phyloP scores from a whole-genome alignment of 2,888 invertebrate genomes.

The Cremastinae sp. region DNA sequence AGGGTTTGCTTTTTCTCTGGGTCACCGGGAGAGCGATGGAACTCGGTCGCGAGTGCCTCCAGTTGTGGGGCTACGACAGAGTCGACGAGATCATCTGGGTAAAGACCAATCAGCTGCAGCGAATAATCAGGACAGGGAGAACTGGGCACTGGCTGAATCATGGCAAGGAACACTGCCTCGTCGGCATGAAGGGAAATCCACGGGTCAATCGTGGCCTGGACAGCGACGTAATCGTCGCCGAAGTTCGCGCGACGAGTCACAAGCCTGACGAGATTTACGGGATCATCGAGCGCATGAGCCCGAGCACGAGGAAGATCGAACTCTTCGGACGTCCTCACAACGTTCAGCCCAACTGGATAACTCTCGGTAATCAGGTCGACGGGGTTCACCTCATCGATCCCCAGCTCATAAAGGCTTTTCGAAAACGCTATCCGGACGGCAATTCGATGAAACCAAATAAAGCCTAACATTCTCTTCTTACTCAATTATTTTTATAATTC shows the following conservation, averaged over 20 bases:
- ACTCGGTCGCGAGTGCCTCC: conserved; percentile 95
- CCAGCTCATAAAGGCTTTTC: conserved; percentile 93
- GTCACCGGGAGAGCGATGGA: conserved; percentile 99
- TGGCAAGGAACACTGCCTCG: conserved; percentile 98
- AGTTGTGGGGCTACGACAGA: conserved; percentile 97
- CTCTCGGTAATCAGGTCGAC: conserved; percentile 97
- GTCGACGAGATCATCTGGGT: conserved; percentile 99
- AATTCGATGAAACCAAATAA: conserved; percentile 83
- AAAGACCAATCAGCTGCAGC: conserved; percentile 98
- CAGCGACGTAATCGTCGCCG: conserved; percentile 99
- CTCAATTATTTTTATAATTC: conserved; percentile 16
- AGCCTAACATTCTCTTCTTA: conserved; percentile 51
- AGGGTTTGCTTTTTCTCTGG: conserved; percentile 98
- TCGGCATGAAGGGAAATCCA: conserved; percentile 97
- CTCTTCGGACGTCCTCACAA: conserved; percentile 98
- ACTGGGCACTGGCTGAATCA: conserved; percentile 99
- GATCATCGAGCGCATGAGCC: conserved; percentile 97
- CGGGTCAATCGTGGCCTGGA: conserved; percentile 95
- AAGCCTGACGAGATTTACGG: conserved; percentile 99
- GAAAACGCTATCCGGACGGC: conserved; percentile 96
- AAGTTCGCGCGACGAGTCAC: conserved; percentile 98
- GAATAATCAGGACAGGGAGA: conserved; percentile 97
- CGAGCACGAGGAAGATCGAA: conserved; percentile 98
- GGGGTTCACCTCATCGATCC: conserved; percentile 96
- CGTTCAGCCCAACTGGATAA: conserved; percentile 99